phyloP scores from a whole-genome alignment of 2,113 vertebrate genomes.

The Mastomys natalensis region DNA sequence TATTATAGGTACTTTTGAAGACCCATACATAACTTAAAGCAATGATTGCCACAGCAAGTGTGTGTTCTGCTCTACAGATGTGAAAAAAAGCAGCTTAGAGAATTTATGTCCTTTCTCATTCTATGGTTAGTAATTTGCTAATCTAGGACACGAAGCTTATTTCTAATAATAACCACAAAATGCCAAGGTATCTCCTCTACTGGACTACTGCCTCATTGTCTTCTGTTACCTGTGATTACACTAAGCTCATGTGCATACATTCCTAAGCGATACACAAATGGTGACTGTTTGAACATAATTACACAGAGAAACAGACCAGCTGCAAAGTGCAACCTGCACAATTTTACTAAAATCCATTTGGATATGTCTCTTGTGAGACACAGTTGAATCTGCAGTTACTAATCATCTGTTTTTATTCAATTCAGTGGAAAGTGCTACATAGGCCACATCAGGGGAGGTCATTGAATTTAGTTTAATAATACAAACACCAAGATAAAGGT shows the following conservation, averaged over 20 bases:
- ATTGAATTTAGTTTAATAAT: constrained; percentile 23
- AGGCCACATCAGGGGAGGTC: not conserved
- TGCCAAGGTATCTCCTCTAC: not conserved
- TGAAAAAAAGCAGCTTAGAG: not conserved
- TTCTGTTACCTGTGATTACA: constrained; percentile 20
- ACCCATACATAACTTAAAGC: not conserved
- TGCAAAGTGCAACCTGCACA: not conserved
- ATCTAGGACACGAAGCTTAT: not conserved
- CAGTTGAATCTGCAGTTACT: constrained; percentile 22
- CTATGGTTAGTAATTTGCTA: constrained; percentile 25
- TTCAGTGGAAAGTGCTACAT: constrained; percentile 6
- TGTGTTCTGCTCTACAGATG: not conserved
- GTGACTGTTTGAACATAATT: not conserved
- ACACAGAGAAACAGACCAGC: not conserved
- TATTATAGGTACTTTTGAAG: constrained; percentile 1
- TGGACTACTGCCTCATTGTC: not conserved
- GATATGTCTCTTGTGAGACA: not conserved
- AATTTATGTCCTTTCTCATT: constrained; percentile 8
- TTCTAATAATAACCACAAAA: not conserved
- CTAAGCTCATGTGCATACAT: not conserved
- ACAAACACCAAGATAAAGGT: not conserved
- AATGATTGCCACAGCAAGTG: not conserved
- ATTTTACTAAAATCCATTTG: not conserved
- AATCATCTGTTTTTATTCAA: constrained; percentile 1
- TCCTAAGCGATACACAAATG: not conserved